Evolutionary conservation across 2,888 invertebrate species (phyloP), one percentile per base, ranked within the genome.

Genomic region (Scrobipalpa costella): DNA sequence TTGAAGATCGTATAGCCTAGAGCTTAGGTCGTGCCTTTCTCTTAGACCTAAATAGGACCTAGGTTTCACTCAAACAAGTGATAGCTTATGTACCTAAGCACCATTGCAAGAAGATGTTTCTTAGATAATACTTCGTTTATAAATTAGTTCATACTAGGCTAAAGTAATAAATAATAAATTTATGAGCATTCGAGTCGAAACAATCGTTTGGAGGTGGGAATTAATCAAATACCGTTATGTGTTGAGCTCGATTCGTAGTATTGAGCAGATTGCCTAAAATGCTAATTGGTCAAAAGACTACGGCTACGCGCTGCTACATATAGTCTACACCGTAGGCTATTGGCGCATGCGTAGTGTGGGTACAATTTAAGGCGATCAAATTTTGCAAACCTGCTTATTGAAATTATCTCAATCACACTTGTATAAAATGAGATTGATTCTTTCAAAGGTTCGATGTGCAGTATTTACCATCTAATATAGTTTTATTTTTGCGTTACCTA

Each of bases 1-100:
- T 55, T 55, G 55, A 55, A 33, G 55, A 57, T 55, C 55, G n/a
- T n/a, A 33, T 55, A 55, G 55, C 55, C 34, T 55, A 55, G 55
- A 55, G 55, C 55, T 55, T 55, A 55, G 55, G 55, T 55, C 55
- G 55, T 55, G 55, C 55, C 55, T 55, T 55, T 55, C 55, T 55
- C 55, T 33, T 55, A 55, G 55, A 55, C 55, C 55, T 55, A 55
- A 55, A 55, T 55, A 55, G n/a, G 34, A n/a, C 55, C 33, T 34
- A 33, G 33, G 55, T 55, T 55, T 55, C 55, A 55, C 55, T 55
- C 33, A 55, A 55, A 55, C 55, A 34, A 55, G 55, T 33, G 33
- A 55, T 33, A 55, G 55, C n/a, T 55, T n/a, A 33, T 55, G 27
- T 55, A 55, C 55, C 33, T 13, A 33, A 55, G 55, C 55, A 55